Conservation (phyloP, 2,797 vertebrate genomes). For the Pteronotus mesoamericanus region DNA sequence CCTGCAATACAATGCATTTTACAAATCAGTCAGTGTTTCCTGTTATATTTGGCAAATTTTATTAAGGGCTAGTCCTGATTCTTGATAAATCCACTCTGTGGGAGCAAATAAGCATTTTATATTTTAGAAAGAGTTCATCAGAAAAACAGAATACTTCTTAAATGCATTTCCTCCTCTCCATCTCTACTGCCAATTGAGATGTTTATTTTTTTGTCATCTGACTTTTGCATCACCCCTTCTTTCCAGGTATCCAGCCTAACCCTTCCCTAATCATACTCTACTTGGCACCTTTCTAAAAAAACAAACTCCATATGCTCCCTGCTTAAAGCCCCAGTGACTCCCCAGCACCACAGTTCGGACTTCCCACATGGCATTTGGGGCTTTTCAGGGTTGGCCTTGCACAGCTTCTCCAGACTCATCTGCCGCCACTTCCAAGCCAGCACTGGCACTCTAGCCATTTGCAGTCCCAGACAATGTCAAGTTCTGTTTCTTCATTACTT, state of each 20-base stretch:
- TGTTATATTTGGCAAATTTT: neutral
- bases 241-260: neutral
- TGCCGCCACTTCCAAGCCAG: neutral
- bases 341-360: neutral
- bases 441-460: neutral
- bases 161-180: neutral
- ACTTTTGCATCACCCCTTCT: neutral
- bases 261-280: neutral
- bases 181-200: neutral
- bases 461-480: neutral
- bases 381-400: neutral
- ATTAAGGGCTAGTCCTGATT: neutral
- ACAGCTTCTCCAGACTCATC: neutral
- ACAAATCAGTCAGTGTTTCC: conserved; percentile 28
- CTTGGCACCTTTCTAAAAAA: neutral
- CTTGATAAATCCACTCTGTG: neutral
- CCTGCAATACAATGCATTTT: conserved; percentile 82
- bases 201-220: neutral
- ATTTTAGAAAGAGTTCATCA: neutral
- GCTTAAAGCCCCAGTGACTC: neutral
- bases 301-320: neutral
- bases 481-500: neutral
- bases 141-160: neutral
- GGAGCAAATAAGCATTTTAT: conserved; percentile 20
- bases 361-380: neutral